Conservation (phyloP, 2,797 vertebrate genomes). For the Eptatretus atami region DNA sequence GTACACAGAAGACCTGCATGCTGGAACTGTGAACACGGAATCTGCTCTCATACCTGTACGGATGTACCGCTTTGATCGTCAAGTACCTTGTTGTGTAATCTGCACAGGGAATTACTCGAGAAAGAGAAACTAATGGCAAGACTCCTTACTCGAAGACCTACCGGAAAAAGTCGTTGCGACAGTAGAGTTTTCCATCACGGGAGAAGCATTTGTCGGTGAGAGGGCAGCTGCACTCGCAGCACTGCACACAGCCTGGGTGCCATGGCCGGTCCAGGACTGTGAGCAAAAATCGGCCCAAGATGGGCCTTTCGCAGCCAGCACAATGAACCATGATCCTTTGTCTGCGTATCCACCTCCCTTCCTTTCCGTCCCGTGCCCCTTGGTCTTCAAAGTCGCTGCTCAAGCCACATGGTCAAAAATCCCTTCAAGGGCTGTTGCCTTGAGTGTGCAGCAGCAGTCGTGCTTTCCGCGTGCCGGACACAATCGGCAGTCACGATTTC, state of each 20-base stretch:
- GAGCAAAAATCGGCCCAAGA: conserved; percentile 48
- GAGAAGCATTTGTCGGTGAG: conserved; percentile 78
- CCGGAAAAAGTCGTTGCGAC: conserved; percentile 87
- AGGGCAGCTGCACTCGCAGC: conserved; percentile 63
- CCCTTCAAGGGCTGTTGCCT: too few species aligned
- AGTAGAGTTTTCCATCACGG: conserved; percentile 57
- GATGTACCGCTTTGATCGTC: too few species aligned
- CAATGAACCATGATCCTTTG: conserved; percentile 31
- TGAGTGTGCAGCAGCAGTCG: too few species aligned
- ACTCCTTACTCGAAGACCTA: conserved; percentile 15
- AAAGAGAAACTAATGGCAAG: conserved; percentile 12
- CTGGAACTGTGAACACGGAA: too few species aligned
- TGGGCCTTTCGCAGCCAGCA: conserved; percentile 56
- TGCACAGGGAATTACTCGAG: conserved; percentile 22
- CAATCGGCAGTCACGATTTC: too few species aligned
- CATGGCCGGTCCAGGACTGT: conserved; percentile 81
- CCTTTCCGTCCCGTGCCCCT: neutral
- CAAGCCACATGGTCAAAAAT: too few species aligned
- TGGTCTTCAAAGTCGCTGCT: too few species aligned
- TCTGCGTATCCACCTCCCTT: conserved; percentile 2
- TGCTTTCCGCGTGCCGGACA: too few species aligned
- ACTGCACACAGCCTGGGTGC: conserved; percentile 70
- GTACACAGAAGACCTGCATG: too few species aligned
- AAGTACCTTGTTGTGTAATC: neutral
- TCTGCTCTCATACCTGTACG: too few species aligned